phyloP scores from a whole-genome alignment of 1,140 invertebrate genomes.

The Ruditapes philippinarum region DNA sequence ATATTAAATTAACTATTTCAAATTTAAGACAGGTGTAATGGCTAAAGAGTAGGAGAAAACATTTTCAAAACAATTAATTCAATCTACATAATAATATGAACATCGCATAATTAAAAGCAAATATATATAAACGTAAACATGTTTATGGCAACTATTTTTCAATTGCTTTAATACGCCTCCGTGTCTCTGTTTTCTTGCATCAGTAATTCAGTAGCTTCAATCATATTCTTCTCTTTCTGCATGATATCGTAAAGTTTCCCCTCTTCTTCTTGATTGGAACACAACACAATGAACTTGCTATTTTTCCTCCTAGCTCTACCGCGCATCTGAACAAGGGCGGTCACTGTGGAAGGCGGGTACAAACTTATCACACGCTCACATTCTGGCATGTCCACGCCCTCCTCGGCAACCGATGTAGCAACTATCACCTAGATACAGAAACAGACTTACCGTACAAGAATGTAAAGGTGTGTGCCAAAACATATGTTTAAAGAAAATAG shows the following conservation, averaged over 20 bases:
- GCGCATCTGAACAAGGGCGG: conserved; percentile 83
- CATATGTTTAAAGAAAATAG: too few species aligned
- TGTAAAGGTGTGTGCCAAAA: too few species aligned
- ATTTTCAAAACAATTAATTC: too few species aligned
- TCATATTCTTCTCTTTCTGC: conserved; percentile 81
- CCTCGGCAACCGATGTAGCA: conserved; percentile 84
- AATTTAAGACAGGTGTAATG: too few species aligned
- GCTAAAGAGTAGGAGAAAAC: too few species aligned
- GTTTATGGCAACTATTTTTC: too few species aligned
- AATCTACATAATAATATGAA: too few species aligned
- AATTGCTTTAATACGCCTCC: neutral
- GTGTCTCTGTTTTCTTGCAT: conserved; percentile 30
- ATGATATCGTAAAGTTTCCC: conserved; percentile 77
- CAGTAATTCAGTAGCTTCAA: conserved; percentile 70
- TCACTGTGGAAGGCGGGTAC: conserved; percentile 82
- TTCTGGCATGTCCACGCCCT: conserved; percentile 84
- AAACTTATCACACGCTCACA: conserved; percentile 84
- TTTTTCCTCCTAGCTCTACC: conserved; percentile 81
- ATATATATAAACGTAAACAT: too few species aligned
- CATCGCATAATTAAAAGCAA: too few species aligned
- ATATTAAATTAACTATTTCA: too few species aligned
- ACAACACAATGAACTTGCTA: conserved; percentile 84
- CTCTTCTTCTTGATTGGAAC: conserved; percentile 76
- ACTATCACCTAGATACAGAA: conserved; percentile 74
- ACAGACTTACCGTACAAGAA: too few species aligned